Evolutionary conservation across 2,113 vertebrate species (phyloP), one percentile per base, ranked within the genome.

Genomic region (Corythoichthys haematopterus): DNA sequence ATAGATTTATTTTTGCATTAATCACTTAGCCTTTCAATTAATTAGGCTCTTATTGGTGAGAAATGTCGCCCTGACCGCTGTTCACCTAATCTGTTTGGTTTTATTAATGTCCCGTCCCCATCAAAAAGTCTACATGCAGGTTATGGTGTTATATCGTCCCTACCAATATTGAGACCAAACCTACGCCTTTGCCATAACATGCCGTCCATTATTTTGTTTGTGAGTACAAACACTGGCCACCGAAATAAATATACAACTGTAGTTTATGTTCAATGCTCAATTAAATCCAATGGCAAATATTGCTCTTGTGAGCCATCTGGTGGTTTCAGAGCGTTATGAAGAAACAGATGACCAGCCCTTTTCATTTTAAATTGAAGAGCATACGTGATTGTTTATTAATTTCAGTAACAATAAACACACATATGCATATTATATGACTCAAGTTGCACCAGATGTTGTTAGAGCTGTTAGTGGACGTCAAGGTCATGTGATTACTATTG

Each of bases 291-390:
- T 28, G 1, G 4, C 45, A 60, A 65, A 64, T 15, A 0, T 12
- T 58, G 80, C 79, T 84, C 78, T 52, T 69, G 60, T 40, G 47
- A 60, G 83, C 85, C 88, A 81, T 40, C 88, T 88, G 65, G 76
- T 88, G 88, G 83, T 35, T 14, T 48, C 37, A 62, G 11, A 47
- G 20, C 12, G 12, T 36, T 57, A 57, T 57, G 33, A 4, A 14
- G 12, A 1, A 35, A 36, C 33, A 33, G 3, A 33, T 40, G 53
- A 53, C 16, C 3, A 48, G 58, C 4, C 4, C 11, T 60, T 4
- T 56, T 36, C 7, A 36, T 3, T 59, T 20, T 37, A 36, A 61
- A 64, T 35, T 37, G 40, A 46, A 36, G 15, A 12, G 1, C 37
- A 1, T 13, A 57, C 14, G 33, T 57, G 33, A 36, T 57, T 57